phyloP scores from a whole-genome alignment of 2,113 vertebrate genomes.

The Sinocyclocheilus anshuiensis region DNA sequence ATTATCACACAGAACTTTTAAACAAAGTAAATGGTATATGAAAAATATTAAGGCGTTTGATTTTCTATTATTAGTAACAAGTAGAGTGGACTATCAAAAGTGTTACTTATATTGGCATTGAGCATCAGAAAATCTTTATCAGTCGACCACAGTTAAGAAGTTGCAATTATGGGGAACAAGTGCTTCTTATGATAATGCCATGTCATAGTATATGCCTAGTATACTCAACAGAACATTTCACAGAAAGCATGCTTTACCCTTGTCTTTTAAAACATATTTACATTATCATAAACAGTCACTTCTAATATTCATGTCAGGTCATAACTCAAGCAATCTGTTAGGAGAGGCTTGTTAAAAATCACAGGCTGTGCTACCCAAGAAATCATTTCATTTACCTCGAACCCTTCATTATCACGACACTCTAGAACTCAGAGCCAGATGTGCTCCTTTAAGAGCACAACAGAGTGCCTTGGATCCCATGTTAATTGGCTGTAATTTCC shows the following conservation, averaged over 20 bases:
- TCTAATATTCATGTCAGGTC: not conserved
- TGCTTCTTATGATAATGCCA: not conserved
- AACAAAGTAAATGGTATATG: no score
- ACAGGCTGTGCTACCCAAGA: not conserved
- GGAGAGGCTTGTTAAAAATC: not conserved
- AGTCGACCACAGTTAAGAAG: no score
- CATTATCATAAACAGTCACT: not conserved
- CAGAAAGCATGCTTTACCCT: not conserved
- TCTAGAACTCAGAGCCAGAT: conserved; percentile 10
- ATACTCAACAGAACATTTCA: not conserved
- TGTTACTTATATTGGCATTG: no score
- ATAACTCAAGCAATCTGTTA: not conserved
- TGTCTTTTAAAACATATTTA: not conserved
- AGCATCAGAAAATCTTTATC: no score
- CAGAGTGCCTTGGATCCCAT: not conserved
- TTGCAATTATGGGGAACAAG: not conserved
- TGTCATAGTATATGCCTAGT: not conserved
- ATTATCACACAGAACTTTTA: no score
- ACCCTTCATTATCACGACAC: not conserved
- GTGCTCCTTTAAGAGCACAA: conserved; percentile 25
- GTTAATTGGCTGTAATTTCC: conserved; percentile 38
- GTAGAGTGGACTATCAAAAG: no score
- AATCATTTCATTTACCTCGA: not conserved
- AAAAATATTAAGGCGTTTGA: no score
- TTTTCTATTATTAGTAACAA: no score